These are phyloP conservation scores for Columba guinea DNA, from an alignment of 2,797 vertebrate species.

Conservation along the genomic window DNA sequence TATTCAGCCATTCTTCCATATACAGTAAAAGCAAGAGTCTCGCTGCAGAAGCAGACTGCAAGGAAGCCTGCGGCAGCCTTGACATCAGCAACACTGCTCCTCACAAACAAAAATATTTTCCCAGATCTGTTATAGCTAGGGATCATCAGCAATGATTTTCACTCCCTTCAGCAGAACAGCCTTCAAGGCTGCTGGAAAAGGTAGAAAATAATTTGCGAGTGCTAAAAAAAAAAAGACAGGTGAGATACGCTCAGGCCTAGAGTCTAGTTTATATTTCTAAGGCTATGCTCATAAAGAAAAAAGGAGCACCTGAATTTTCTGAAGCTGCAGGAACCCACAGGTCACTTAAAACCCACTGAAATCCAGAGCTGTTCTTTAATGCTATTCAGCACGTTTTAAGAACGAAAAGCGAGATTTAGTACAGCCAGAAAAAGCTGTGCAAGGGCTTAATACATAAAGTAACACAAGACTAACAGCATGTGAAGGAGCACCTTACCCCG, in stretches of 20 bases:
- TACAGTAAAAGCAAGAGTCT: slow-evolving; percentile 7
- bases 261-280: neutral
- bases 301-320: neutral
- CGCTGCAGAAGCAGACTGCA: neutral
- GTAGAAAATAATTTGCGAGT: neutral
- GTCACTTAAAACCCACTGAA: neutral
- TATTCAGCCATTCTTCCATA: neutral
- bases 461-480: neutral
- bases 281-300: neutral
- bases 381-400: neutral
- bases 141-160: neutral
- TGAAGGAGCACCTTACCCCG: neutral
- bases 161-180: neutral
- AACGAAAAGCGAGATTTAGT: neutral
- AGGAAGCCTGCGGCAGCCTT: neutral
- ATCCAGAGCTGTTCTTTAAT: neutral
- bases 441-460: neutral
- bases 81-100: neutral
- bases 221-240: neutral
- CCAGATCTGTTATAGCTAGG: neutral
- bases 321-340: neutral
- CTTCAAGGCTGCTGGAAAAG: neutral
- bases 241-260: neutral
- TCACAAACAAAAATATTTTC: neutral
- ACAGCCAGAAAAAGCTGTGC: neutral